Evolutionary conservation across 2,113 vertebrate genomes (phyloP).

Genomic region (Ammodytes dubius): DNA sequence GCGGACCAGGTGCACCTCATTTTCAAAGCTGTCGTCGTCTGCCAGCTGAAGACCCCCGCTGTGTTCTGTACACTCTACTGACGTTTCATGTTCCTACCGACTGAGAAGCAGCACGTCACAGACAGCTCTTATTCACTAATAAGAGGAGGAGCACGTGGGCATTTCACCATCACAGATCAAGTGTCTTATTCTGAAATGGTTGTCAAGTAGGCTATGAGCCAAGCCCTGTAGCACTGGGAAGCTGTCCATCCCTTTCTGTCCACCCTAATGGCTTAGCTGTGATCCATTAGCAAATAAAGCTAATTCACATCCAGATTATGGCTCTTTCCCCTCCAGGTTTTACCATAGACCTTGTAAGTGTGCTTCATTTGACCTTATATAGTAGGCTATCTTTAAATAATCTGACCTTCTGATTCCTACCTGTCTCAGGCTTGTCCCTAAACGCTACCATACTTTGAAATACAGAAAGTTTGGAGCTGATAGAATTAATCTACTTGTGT

Average conservation of each 20-base stretch:
- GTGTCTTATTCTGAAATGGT: conserved; percentile 47
- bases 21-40: conserved; percentile 55
- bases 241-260: conserved; percentile 22
- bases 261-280: conserved; percentile 42
- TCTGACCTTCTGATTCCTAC: neutral
- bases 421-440: neutral
- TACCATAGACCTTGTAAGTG: neutral
- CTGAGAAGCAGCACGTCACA: neutral
- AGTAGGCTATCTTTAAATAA: neutral
- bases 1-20: conserved; percentile 68
- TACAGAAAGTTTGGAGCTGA: too few species aligned
- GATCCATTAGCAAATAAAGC: conserved; percentile 47
- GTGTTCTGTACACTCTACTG: conserved; percentile 37
- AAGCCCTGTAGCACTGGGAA: conserved; percentile 23
- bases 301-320: conserved; percentile 38
- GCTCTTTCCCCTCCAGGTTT: conserved; percentile 14
- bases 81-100: conserved; percentile 15
- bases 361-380: conserved; percentile 20
- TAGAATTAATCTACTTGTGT: too few species aligned
- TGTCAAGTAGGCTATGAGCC: conserved; percentile 24
- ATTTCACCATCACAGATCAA: neutral
- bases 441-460: too few species aligned
- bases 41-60: conserved; percentile 48
- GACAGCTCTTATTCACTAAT: conserved; percentile 5
- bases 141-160: neutral